Evolutionary conservation across 2,888 invertebrate genomes (phyloP), one percentile per base, ranked within the genome.

Genomic region (Lycaena phlaeas): DNA sequence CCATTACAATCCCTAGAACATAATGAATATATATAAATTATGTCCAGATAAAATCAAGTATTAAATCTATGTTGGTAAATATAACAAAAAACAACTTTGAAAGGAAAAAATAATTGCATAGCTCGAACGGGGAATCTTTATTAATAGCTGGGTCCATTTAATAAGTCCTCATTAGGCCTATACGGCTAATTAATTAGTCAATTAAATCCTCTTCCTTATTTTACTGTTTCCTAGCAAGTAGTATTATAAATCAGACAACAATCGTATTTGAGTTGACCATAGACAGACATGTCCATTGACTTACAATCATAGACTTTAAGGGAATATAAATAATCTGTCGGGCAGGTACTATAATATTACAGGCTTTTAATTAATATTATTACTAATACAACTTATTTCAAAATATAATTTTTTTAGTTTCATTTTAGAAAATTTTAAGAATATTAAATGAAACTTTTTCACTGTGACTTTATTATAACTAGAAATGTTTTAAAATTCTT

Each of bases 161-260:
- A 43, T 41, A 30, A 43, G 56, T 52, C 53, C 59, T 63, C 58
- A 60, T 66, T 66, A 64, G 51, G 57, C 62, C 61, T 63, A 61
- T 54, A 51, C 45, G 48, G 54, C 57, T 60, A 46, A 66, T 72
- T 71, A 72, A 68, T 71, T 69, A 68, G 63, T 61, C 66, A 65
- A 65, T 71, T 70, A 64, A 64, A 60, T 48, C 42, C 38, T 53
- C 61, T 66, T 62, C 61, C 66, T 65, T 68, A 64, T 63, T 63
- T 63, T 58, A 60, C 58, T 53, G 54, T 58, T 49, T 51, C 22
- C 22, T 57, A 53, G 60, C 59, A 62, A 65, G 66, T 48, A 40
- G 39, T 14, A 14, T 14, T 38, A 46, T 68, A 65, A 68, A 68
- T 67, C 52, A 66, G 52, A 48, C 50, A 57, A 68, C 64, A 62